A percentile compares a stretch with the other conserved stretches of the same genome.
phyloP scores from a whole-genome alignment of 1,140 invertebrate genomes.

The Pseudobourletiella spinata region DNA sequence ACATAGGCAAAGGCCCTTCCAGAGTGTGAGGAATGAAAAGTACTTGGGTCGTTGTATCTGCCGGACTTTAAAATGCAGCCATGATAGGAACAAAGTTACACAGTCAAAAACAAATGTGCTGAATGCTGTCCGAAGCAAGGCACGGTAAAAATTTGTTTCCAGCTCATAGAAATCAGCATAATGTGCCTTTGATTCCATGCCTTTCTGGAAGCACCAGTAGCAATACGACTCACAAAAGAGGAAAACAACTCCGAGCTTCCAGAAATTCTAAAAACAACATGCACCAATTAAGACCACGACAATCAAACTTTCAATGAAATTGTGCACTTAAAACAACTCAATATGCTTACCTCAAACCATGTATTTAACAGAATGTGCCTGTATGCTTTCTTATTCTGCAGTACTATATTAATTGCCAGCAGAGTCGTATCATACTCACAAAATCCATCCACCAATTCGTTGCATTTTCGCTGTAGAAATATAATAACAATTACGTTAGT shows the following conservation, averaged over 20 bases:
- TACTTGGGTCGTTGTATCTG: neutral
- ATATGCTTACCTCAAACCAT: slow-evolving; percentile 20
- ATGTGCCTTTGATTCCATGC: slow-evolving; percentile 11
- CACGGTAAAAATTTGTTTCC: slow-evolving; percentile 31
- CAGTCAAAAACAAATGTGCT: slow-evolving; percentile 19
- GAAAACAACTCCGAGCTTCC: slow-evolving; percentile 31
- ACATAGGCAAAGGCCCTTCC: slow-evolving; percentile 29
- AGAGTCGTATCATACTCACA: slow-evolving; percentile 31
- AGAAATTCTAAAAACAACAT: slow-evolving; percentile 19
- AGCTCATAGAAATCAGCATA: slow-evolving; percentile 28
- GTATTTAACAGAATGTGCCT: slow-evolving; percentile 27
- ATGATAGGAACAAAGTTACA: neutral
- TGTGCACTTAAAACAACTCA: too few species aligned
- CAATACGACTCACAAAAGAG: slow-evolving; percentile 33
- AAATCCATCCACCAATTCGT: slow-evolving; percentile 26
- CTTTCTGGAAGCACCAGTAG: slow-evolving; percentile 32
- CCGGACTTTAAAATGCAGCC: neutral
- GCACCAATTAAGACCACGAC: neutral
- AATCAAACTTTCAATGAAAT: neutral
- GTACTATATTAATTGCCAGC: slow-evolving; percentile 25
- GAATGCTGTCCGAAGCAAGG: slow-evolving; percentile 16
- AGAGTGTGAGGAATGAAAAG: slow-evolving; percentile 22
- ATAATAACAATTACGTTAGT: too few species aligned
- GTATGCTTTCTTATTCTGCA: slow-evolving; percentile 28
- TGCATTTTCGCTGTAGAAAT: slow-evolving; percentile 17